phyloP scores from a whole-genome alignment of 2,888 invertebrate genomes.

The Sphecodes monilicornis region DNA sequence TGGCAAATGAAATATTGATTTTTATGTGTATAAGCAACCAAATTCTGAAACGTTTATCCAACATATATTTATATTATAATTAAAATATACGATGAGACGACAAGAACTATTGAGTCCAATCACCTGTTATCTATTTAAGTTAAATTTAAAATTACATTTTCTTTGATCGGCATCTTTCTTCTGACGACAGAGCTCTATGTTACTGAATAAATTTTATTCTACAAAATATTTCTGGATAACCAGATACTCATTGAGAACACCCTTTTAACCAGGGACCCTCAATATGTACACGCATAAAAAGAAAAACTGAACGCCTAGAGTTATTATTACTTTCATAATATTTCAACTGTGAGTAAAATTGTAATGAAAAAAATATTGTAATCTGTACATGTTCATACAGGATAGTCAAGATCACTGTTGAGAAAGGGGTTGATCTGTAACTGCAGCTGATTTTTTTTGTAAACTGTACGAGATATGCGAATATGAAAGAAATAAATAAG shows the following conservation, averaged over 20 bases:
- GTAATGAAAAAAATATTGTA: conserved; percentile 30
- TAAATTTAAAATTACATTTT: conserved; percentile 13
- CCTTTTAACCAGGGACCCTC: conserved; percentile 15
- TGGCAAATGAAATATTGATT: conserved; percentile 48
- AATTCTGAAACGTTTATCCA: conserved; percentile 33
- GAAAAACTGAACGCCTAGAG: conserved; percentile 35
- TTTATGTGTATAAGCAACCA: conserved; percentile 32
- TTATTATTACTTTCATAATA: conserved; percentile 67
- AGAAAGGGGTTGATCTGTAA: conserved; percentile 72
- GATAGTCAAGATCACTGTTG: conserved; percentile 60
- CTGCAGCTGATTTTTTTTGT: conserved; percentile 57
- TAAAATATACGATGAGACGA: conserved; percentile 11
- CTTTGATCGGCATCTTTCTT: not conserved
- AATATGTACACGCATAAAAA: conserved; percentile 9
- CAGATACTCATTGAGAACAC: conserved; percentile 12
- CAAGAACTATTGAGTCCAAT: conserved; percentile 12
- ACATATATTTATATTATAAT: conserved; percentile 20
- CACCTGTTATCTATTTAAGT: conserved; percentile 20
- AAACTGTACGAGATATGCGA: conserved; percentile 60
- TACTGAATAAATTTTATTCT: conserved; percentile 42
- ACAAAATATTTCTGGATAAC: conserved; percentile 20
- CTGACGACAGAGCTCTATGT: conserved; percentile 27
- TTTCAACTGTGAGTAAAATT: conserved; percentile 41
- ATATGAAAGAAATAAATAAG: conserved; percentile 61
- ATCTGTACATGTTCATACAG: conserved; percentile 56